Evolutionary conservation across 2,113 vertebrate species (phyloP).

Genomic region (Synchiropus splendidus): DNA sequence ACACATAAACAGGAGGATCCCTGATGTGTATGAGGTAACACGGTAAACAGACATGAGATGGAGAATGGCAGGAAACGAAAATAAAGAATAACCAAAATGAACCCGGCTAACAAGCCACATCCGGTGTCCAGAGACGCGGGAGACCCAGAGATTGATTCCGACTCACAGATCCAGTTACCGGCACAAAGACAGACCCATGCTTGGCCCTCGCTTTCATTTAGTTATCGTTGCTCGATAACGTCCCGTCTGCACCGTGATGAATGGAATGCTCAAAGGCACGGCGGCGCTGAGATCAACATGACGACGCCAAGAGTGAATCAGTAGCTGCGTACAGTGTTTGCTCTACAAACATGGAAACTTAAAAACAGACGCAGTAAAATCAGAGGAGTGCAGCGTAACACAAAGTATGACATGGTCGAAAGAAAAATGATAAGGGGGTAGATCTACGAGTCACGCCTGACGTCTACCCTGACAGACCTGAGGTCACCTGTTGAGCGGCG

Average conservation of each 20-base stretch:
- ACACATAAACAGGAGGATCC: constrained; percentile 59
- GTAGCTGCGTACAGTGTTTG: constrained; percentile 12
- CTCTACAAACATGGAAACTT: background rate
- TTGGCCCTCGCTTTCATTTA: constrained; percentile 65
- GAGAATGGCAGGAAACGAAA: constrained; percentile 43
- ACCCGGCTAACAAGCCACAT: constrained; percentile 54
- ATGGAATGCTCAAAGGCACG: constrained; percentile 40
- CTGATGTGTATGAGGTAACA: constrained; percentile 55
- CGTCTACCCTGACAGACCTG: constrained; percentile 22
- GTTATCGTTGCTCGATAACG: constrained; percentile 57
- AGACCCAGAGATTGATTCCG: constrained; percentile 23
- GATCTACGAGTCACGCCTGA: background rate
- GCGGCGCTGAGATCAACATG: constrained; percentile 21
- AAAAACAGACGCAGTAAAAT: constrained; percentile 14
- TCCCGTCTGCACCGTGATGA: constrained; percentile 38
- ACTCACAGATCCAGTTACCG: constrained; percentile 30
- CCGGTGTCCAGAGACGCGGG: constrained; percentile 32
- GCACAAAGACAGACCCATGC: constrained; percentile 33
- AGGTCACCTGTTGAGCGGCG: constrained; percentile 19
- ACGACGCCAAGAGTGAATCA: constrained; percentile 22
- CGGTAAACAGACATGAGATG: constrained; percentile 59
- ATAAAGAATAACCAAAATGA: constrained; percentile 42
- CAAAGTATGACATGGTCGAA: background rate
- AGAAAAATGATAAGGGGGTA: background rate
- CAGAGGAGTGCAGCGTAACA: constrained; percentile 10